A percentile compares a stretch with the other conserved stretches of the same genome.
These are phyloP conservation scores for Drosophila antonietae DNA, from an alignment of 2,888 invertebrate species.

Conservation along the genomic window DNA sequence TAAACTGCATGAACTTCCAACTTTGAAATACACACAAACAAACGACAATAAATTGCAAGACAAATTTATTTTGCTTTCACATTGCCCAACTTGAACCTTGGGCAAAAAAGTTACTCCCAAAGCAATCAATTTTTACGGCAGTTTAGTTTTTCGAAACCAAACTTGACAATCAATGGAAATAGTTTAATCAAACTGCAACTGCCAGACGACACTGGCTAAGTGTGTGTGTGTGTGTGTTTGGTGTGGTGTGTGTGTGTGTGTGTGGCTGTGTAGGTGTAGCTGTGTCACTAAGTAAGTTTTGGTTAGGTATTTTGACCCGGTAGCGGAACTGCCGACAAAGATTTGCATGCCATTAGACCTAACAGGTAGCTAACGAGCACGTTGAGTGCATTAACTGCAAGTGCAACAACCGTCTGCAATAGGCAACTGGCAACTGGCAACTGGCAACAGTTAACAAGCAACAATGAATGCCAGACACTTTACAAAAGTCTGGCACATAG, in stretches of 20 bases:
- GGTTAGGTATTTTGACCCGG: constrained; percentile 42
- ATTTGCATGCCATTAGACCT: constrained; percentile 50
- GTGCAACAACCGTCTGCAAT: constrained; percentile 44
- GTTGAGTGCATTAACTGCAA: constrained; percentile 54
- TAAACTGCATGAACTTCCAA: constrained; percentile 51
- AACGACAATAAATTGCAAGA: constrained; percentile 57
- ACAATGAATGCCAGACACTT: constrained; percentile 48
- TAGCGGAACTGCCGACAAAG: constrained; percentile 43
- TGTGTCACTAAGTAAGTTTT: background rate
- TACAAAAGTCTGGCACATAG: constrained; percentile 47
- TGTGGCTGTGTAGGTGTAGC: background rate
- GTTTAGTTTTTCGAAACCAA: constrained; percentile 53
- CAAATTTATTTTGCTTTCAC: constrained; percentile 52
- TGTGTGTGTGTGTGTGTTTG: background rate
- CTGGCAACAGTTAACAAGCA: constrained; percentile 1
- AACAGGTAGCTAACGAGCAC: constrained; percentile 54
- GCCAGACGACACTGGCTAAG: constrained; percentile 26
- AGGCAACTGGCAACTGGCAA: background rate
- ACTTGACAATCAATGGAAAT: constrained; percentile 66
- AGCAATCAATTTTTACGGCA: constrained; percentile 67
- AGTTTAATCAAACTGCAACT: constrained; percentile 64
- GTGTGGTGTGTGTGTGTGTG: background rate
- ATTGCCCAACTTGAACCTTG: constrained; percentile 47
- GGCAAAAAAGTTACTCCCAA: constrained; percentile 45
- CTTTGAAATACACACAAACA: constrained; percentile 31